Evolutionary conservation across 2,888 invertebrate genomes (phyloP).

Genomic region (Leptopilina syphax): DNA sequence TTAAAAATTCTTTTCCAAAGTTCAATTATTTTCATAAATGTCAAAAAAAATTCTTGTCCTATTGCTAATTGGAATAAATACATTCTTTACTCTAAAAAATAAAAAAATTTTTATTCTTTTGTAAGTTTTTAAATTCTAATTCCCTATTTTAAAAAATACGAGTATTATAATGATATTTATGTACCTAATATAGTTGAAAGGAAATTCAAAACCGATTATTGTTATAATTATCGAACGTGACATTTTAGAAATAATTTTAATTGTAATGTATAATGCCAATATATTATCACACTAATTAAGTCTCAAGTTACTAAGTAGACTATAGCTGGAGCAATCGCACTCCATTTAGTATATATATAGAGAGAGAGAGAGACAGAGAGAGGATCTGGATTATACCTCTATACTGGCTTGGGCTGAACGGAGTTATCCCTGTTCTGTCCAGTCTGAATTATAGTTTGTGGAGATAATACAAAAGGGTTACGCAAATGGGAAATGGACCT

Average conservation of each 20-base stretch:
- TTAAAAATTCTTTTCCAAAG: too few relatives aligned
- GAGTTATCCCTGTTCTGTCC: conserved; percentile 34
- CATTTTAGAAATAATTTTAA: conserved; percentile 5
- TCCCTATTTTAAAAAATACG: too few relatives aligned
- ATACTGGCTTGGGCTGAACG: conserved; percentile 18
- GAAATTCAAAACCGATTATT: not conserved
- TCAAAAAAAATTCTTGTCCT: too few relatives aligned
- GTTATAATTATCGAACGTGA: not conserved
- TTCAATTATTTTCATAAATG: too few relatives aligned
- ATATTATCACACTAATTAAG: conserved; percentile 19
- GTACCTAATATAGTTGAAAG: not conserved
- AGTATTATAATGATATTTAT: too few relatives aligned
- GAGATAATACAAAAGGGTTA: conserved; percentile 40
- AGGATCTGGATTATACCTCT: conserved; percentile 30
- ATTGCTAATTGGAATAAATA: too few relatives aligned
- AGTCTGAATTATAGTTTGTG: conserved; percentile 8
- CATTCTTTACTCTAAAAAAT: too few relatives aligned
- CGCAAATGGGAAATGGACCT: conserved; percentile 29
- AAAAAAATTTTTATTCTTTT: too few relatives aligned
- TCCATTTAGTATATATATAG: not conserved
- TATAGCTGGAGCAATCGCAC: conserved; percentile 14
- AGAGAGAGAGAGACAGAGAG: not conserved
- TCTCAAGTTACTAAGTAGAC: conserved; percentile 27
- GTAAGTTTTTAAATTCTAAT: too few relatives aligned
- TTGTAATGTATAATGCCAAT: conserved; percentile 9